phyloP scores from a whole-genome alignment of 2,888 invertebrate genomes.

The Athalia circularis region DNA sequence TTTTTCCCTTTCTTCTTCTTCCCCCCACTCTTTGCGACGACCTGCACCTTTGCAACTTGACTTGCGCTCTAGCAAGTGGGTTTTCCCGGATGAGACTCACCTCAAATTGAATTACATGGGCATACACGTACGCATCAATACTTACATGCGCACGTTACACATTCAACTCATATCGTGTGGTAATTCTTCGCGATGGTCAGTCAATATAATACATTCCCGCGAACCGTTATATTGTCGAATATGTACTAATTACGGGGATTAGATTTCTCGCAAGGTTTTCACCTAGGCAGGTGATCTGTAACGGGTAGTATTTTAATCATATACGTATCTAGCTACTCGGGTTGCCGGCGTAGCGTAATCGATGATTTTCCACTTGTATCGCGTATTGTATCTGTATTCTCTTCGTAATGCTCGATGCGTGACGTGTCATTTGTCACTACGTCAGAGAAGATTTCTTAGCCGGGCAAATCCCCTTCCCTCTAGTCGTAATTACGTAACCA shows the following conservation, averaged over 20 bases:
- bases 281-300: no score
- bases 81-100: constrained; percentile 36
- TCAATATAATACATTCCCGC: no score
- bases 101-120: constrained; percentile 5
- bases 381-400: not conserved
- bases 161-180: not conserved
- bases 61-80: not conserved
- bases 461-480: constrained; percentile 9
- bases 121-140: not conserved
- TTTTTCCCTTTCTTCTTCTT: not conserved
- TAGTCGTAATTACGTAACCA: constrained; percentile 56
- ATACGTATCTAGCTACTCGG: no score
- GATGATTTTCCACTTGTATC: not conserved
- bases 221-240: no score
- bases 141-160: not conserved
- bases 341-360: not conserved
- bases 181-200: not conserved
- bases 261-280: no score
- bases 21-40: not conserved
- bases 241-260: no score
- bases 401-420: constrained; percentile 25
- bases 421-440: constrained; percentile 6
- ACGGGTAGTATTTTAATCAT: no score
- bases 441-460: constrained; percentile 18
- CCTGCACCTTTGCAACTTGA: not conserved